A percentile compares a stretch with the other conserved stretches of the same genome.
These are phyloP conservation scores for Lates japonicus DNA, from an alignment of 2,797 vertebrate species.

Conservation along the genomic window DNA sequence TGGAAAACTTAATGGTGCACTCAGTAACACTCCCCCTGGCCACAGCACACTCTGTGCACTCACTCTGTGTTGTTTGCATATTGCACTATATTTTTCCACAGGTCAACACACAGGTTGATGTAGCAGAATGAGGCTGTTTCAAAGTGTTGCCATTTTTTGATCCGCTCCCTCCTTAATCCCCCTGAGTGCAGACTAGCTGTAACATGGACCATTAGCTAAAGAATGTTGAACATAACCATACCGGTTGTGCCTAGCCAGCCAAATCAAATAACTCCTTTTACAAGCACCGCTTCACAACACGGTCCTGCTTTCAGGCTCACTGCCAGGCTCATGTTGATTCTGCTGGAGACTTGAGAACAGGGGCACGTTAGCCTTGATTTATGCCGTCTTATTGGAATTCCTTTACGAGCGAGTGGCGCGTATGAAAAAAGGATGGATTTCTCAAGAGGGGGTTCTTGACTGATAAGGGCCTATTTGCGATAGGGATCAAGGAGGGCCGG, in stretches of 20 bases:
- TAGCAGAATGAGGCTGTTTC: constrained; percentile 54
- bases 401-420: constrained; percentile 68
- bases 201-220: constrained; percentile 81
- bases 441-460: constrained; percentile 68
- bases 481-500: constrained; percentile 66
- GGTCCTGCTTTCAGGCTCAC: constrained; percentile 53
- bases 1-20: constrained; percentile 23
- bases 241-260: constrained; percentile 67
- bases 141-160: constrained; percentile 59
- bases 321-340: constrained; percentile 70
- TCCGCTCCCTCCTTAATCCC: constrained; percentile 46
- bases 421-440: constrained; percentile 66
- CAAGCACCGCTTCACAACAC: constrained; percentile 69
- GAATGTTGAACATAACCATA: constrained; percentile 80
- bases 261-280: constrained; percentile 82
- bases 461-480: constrained; percentile 75
- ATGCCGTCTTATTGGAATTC: constrained; percentile 76
- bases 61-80: constrained; percentile 21
- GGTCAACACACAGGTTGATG: constrained; percentile 66
- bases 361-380: constrained; percentile 70
- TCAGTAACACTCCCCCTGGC: constrained; percentile 1
- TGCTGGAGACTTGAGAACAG: constrained; percentile 58
- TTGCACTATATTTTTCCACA: constrained; percentile 41
- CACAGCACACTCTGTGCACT: constrained; percentile 16
- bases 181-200: constrained; percentile 60